Conservation (phyloP, 2,797 vertebrate species). For the Spinus pinus region DNA sequence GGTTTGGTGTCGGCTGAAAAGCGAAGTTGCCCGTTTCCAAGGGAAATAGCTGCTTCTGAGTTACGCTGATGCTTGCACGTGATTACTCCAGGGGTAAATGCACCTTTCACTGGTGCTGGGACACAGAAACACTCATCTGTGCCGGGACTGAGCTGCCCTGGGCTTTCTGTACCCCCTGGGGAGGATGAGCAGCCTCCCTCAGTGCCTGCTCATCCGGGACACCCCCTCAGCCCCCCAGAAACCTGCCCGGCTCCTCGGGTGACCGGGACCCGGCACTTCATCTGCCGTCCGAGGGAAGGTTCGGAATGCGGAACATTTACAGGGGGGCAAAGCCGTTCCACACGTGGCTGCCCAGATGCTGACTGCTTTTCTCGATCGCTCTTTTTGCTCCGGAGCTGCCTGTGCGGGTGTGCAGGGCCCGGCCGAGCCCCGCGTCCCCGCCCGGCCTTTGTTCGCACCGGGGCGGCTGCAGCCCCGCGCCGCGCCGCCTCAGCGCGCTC, state of each 20-base stretch:
- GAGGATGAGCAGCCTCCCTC: neutral
- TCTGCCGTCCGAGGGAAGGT: neutral
- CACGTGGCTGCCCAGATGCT: fast-evolving
- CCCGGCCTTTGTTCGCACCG: neutral
- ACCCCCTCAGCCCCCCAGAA: fast-evolving
- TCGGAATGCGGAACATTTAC: neutral
- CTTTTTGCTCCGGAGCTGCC: neutral
- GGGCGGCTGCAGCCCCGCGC: neutral
- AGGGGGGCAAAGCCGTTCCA: neutral
- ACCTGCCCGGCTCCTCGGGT: fast-evolving
- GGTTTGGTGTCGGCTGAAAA: neutral
- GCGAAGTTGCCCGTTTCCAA: neutral
- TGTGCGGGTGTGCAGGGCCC: neutral
- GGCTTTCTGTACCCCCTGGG: neutral
- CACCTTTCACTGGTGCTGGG: neutral
- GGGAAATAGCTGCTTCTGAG: neutral
- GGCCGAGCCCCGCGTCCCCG: neutral
- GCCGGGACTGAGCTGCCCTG: neutral
- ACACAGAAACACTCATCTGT: neutral
- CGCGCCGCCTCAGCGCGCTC: neutral
- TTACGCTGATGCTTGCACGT: neutral
- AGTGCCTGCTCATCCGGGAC: fast-evolving
- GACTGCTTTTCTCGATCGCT: neutral
- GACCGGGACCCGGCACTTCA: fast-evolving
- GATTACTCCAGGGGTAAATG: neutral